Percentiles rank a stretch among this genome's conserved stretches.
Evolutionary conservation across 2,113 vertebrate species (phyloP).

Genomic region (Heloderma charlesbogerti): DNA sequence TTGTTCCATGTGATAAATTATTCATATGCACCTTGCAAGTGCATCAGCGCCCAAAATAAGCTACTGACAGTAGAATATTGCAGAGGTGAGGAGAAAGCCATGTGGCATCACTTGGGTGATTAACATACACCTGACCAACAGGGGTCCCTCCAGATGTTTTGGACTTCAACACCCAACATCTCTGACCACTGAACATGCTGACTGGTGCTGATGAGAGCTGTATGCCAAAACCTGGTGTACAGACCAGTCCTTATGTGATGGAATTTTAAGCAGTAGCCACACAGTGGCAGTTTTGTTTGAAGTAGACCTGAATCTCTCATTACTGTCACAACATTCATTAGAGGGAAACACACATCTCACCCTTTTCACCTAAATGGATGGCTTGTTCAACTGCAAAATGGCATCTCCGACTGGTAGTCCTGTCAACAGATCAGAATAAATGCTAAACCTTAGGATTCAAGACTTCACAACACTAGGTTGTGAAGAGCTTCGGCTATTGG

Average conservation of each 20-base stretch:
- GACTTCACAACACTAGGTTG: neutral
- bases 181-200: too few species aligned
- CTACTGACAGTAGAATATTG: neutral
- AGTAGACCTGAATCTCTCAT: neutral
- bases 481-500: too few species aligned
- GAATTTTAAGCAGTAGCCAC: neutral
- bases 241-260: too few species aligned
- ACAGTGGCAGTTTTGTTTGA: neutral
- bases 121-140: too few species aligned
- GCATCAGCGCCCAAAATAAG: neutral
- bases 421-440: conserved; percentile 57
- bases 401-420: conserved; percentile 87
- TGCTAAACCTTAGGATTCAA: conserved; percentile 9
- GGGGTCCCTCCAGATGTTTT: too few species aligned
- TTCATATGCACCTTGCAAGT: neutral
- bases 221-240: neutral
- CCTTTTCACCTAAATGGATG: conserved; percentile 79
- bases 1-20: neutral
- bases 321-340: neutral
- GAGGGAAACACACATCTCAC: conserved; percentile 49
- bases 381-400: conserved; percentile 89
- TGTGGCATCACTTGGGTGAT: too few species aligned
- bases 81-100: neutral
- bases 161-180: too few species aligned
- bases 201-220: too few species aligned